A percentile compares a stretch with the other conserved stretches of the same genome.
phyloP scores from a whole-genome alignment of 2,888 invertebrate genomes.

The Calameuta idolon region DNA sequence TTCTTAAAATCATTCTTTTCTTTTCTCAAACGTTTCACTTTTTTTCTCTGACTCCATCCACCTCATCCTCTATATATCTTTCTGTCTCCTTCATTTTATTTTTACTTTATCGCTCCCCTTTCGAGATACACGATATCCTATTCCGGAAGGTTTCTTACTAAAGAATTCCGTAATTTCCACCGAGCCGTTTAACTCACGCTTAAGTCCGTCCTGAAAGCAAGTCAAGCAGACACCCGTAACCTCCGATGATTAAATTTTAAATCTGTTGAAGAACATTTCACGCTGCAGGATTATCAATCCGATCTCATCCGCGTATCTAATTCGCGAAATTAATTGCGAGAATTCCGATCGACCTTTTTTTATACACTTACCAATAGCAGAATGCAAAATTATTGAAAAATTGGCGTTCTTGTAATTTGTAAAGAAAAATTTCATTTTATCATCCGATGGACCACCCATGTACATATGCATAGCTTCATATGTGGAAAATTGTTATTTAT shows the following conservation, averaged over 20 bases:
- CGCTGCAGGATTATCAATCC: neutral
- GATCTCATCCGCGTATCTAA: neutral
- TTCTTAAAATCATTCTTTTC: neutral
- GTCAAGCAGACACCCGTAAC: neutral
- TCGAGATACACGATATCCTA: neutral
- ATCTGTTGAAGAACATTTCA: neutral
- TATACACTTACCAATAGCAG: neutral
- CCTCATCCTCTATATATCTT: neutral
- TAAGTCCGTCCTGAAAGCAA: neutral
- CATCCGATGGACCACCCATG: neutral
- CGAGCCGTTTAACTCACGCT: neutral
- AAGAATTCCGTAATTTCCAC: neutral
- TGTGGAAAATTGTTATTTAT: neutral
- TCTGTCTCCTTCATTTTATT: slow-evolving; percentile 13
- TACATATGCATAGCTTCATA: neutral
- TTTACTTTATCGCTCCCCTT: slow-evolving; percentile 32
- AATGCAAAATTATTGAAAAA: neutral
- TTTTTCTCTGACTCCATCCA: neutral
- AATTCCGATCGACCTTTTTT: neutral
- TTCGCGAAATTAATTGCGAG: neutral
- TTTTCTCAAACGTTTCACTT: neutral
- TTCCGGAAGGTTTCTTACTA: neutral
- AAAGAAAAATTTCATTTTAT: neutral
- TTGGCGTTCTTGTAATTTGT: neutral
- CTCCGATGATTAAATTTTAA: neutral